Evolutionary conservation across 2,888 invertebrate genomes (phyloP).

Genomic region (Nipponacmea schrenckii): DNA sequence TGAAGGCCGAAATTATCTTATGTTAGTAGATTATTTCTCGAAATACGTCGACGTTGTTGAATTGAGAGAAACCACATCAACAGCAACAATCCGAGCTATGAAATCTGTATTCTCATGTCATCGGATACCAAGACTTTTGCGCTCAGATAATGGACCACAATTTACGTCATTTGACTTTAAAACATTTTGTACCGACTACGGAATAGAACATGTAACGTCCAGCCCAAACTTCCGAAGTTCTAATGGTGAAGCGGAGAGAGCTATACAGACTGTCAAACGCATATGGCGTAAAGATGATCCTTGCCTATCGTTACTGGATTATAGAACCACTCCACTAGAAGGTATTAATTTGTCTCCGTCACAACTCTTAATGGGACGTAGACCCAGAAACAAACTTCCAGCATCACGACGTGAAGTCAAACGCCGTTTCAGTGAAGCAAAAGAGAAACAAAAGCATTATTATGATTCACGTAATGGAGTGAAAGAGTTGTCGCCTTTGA

Average conservation of each 20-base stretch:
- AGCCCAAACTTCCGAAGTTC: constrained; percentile 37
- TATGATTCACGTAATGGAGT: too few relatives aligned
- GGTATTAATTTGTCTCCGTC: constrained; percentile 29
- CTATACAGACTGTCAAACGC: constrained; percentile 38
- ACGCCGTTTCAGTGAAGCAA: too few relatives aligned
- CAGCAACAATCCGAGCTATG: constrained; percentile 19
- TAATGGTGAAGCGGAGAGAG: constrained; percentile 42
- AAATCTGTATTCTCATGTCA: background rate
- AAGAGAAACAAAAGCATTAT: too few relatives aligned
- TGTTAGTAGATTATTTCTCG: constrained; percentile 13
- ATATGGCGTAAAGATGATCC: constrained; percentile 36
- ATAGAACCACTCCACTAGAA: constrained; percentile 35
- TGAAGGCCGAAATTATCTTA: background rate
- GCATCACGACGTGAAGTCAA: too few relatives aligned
- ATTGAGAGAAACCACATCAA: background rate
- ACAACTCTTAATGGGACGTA: constrained; percentile 35
- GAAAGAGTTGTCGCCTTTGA: too few relatives aligned
- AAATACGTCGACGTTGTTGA: constrained; percentile 8
- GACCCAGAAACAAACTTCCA: constrained; percentile 35
- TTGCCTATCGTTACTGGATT: constrained; percentile 30
- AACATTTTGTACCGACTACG: constrained; percentile 27
- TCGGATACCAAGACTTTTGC: background rate
- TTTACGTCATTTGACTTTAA: background rate
- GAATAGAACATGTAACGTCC: constrained; percentile 35
- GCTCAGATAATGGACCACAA: background rate